Percentiles rank a stretch among this genome's conserved stretches.
Evolutionary conservation across 2,113 vertebrate genomes (phyloP).

Genomic region (Cettia cetti): DNA sequence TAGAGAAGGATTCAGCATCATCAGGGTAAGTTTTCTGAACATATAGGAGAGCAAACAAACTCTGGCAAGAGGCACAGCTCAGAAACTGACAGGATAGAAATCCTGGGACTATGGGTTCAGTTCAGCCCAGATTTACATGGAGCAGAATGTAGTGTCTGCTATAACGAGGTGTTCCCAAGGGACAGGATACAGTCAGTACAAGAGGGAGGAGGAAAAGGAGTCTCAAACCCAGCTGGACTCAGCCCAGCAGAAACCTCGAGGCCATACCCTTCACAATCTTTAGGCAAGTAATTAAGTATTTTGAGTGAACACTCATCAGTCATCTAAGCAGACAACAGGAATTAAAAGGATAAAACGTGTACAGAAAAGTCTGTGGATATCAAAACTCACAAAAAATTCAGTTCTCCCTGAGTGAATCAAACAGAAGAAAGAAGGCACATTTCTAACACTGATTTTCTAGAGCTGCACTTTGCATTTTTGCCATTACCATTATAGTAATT

Average conservation of each 20-base stretch:
- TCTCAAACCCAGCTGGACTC: background rate
- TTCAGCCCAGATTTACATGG: background rate
- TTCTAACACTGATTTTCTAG: background rate
- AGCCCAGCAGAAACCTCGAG: background rate
- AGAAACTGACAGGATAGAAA: background rate
- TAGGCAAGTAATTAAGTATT: background rate
- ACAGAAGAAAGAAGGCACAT: background rate
- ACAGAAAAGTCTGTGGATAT: background rate
- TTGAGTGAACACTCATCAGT: background rate
- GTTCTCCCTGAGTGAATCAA: background rate
- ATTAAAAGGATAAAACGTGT: background rate
- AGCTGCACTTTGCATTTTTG: background rate
- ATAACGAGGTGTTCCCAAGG: background rate
- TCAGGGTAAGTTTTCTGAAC: background rate
- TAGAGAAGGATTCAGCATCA: background rate
- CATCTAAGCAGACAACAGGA: background rate
- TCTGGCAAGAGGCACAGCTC: background rate
- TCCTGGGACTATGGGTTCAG: background rate
- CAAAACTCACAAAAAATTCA: background rate
- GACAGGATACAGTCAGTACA: accelerated
- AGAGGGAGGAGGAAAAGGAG: background rate
- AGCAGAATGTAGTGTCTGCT: background rate
- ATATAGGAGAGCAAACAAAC: background rate
- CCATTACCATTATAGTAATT: background rate
- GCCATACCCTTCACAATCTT: background rate